Evolutionary conservation across 2,888 invertebrate species (phyloP).

Genomic region (Brachyptera risi): DNA sequence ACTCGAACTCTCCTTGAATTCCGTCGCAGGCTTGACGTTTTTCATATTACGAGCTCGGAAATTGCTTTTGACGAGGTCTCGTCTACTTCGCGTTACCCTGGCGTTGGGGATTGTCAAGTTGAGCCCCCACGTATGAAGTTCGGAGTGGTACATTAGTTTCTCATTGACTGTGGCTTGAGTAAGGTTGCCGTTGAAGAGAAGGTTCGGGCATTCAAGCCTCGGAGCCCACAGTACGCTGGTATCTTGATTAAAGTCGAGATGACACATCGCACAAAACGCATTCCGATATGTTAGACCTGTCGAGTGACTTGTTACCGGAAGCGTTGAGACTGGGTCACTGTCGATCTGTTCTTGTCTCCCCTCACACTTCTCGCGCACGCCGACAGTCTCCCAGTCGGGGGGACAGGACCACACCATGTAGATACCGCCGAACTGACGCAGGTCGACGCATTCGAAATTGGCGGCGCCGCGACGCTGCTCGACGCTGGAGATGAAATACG

Average conservation of each 20-base stretch:
- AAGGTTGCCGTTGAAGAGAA: constrained; percentile 31
- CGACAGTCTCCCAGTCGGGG: constrained; percentile 40
- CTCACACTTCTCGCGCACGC: constrained; percentile 37
- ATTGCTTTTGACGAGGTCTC: constrained; percentile 9
- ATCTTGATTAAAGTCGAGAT: constrained; percentile 39
- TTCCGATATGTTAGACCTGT: constrained; percentile 42
- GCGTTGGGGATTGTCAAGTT: constrained; percentile 38
- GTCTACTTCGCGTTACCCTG: neutral
- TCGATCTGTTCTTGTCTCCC: neutral
- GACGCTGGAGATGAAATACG: constrained; percentile 36
- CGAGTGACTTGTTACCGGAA: constrained; percentile 42
- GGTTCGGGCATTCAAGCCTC: constrained; percentile 43
- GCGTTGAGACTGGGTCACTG: constrained; percentile 40
- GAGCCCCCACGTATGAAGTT: constrained; percentile 41
- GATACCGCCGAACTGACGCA: constrained; percentile 43
- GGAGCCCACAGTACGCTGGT: constrained; percentile 43
- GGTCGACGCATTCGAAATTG: constrained; percentile 42
- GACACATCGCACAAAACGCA: constrained; percentile 46
- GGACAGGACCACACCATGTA: constrained; percentile 47
- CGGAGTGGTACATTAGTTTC: constrained; percentile 4
- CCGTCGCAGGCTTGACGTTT: constrained; percentile 26
- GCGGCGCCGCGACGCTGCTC: constrained; percentile 39
- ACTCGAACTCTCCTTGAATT: constrained; percentile 32
- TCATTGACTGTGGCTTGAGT: constrained; percentile 23
- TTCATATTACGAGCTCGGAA: neutral